Evolutionary conservation across 1,140 invertebrate genomes (phyloP).

Genomic region (Zaprionus kolodkinae): DNA sequence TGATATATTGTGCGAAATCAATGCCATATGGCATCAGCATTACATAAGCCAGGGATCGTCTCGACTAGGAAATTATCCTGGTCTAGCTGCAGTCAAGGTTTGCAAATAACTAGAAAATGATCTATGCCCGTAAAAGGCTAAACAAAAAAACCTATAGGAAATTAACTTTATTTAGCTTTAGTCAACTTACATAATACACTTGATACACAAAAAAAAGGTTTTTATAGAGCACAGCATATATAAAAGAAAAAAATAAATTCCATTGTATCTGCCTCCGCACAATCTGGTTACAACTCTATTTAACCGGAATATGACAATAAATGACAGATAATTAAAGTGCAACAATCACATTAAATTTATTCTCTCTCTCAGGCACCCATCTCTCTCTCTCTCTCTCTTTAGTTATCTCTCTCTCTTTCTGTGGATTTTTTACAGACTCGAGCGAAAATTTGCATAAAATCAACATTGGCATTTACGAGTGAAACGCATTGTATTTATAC

Average conservation of each 20-base stretch:
- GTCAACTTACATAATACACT: background rate
- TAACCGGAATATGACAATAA: conserved; percentile 55
- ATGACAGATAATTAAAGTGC: conserved; percentile 75
- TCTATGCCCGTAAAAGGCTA: background rate
- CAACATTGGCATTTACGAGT: conserved; percentile 74
- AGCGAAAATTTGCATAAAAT: conserved; percentile 74
- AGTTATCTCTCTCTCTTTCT: background rate
- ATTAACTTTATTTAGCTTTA: background rate
- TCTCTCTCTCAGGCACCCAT: conserved; percentile 24
- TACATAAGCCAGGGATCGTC: conserved; percentile 32
- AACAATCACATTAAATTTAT: conserved; percentile 75
- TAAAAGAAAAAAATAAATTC: background rate
- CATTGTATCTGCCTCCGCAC: background rate
- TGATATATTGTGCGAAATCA: conserved; percentile 75
- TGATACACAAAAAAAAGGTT: background rate
- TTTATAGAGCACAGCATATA: background rate
- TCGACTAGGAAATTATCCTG: background rate
- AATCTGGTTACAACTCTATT: conserved; percentile 45
- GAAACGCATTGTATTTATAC: conserved; percentile 70
- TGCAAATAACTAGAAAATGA: background rate
- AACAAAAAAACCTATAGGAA: background rate
- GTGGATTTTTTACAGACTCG: conserved; percentile 12
- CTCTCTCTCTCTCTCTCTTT: conserved; percentile 36
- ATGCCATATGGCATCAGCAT: conserved; percentile 57
- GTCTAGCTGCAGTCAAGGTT: conserved; percentile 2